phyloP scores from a whole-genome alignment of 2,797 vertebrate genomes.

The Malurus splendens region DNA sequence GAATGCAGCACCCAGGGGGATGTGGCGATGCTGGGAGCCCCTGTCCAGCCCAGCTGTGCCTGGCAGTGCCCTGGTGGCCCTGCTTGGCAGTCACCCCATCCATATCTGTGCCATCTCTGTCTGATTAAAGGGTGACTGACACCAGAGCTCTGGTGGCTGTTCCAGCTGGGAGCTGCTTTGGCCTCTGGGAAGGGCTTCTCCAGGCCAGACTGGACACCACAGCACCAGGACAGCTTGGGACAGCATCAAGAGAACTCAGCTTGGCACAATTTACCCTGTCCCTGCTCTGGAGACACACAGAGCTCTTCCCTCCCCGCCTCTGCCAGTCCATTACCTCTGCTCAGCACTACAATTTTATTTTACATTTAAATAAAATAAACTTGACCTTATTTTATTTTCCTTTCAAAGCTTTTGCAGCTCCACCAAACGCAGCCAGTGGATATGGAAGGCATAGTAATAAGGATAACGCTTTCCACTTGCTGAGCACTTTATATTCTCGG shows the following conservation, averaged over 20 bases:
- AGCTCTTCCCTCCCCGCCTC: not conserved
- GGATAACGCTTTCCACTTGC: conserved; percentile 47
- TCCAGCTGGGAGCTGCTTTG: not conserved
- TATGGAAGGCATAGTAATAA: conserved; percentile 33
- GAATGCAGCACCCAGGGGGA: not conserved
- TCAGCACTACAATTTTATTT: not conserved
- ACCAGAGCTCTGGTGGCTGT: not conserved
- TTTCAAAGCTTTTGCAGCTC: conserved; percentile 28
- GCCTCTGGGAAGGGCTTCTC: not conserved
- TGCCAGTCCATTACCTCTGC: not conserved
- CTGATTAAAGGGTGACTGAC: not conserved
- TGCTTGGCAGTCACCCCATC: not conserved
- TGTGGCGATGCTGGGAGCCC: not conserved
- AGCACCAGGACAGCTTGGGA: not conserved
- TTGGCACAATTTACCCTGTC: rapidly evolving
- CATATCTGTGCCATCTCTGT: rapidly evolving
- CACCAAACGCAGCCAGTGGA: not conserved
- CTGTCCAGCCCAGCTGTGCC: not conserved
- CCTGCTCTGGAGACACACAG: not conserved
- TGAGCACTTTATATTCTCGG: conserved; percentile 52
- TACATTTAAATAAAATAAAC: conserved; percentile 42
- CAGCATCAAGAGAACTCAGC: not conserved
- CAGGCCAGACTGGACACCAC: not conserved
- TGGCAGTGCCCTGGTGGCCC: rapidly evolving
- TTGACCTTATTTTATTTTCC: conserved; percentile 13